These are phyloP conservation scores for Enteromius thamalakanensis DNA, from an alignment of 2,797 vertebrate species.

Conservation along the genomic window DNA sequence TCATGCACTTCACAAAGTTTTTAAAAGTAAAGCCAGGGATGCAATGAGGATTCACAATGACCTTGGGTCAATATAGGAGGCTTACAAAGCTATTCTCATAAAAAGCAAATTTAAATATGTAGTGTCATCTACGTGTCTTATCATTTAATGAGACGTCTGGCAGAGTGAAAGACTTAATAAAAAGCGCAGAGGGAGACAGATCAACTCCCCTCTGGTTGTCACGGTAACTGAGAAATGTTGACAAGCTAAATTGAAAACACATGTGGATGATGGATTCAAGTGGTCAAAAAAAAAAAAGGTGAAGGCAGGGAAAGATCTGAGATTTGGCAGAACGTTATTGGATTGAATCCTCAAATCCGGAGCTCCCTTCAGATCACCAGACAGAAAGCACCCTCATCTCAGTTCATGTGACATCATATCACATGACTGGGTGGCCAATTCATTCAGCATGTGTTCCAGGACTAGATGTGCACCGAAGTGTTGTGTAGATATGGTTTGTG, in stretches of 20 bases:
- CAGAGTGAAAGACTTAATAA: constrained; percentile 9
- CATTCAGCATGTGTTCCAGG: constrained; percentile 10
- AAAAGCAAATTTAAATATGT: constrained; percentile 14
- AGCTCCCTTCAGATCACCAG: constrained; percentile 2
- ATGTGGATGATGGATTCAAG: constrained; percentile 34
- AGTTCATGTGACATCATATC: constrained; percentile 20
- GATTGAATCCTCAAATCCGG: constrained; percentile 2
- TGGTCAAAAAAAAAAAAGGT: background rate
- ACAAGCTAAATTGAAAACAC: constrained; percentile 53
- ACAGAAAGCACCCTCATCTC: constrained; percentile 15
- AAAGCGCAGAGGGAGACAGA: constrained; percentile 32
- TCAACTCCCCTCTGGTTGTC: constrained; percentile 37
- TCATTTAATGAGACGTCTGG: background rate
- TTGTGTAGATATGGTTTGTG: background rate
- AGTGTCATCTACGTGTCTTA: background rate
- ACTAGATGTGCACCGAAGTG: background rate
- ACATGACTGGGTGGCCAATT: constrained; percentile 5
- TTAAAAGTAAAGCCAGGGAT: constrained; percentile 33
- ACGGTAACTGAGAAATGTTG: constrained; percentile 48
- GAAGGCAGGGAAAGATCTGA: constrained; percentile 22
- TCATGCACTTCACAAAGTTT: constrained; percentile 4
- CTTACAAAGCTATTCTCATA: background rate
- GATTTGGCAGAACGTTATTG: constrained; percentile 2
- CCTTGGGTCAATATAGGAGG: background rate
- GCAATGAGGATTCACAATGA: background rate